These are phyloP conservation scores for Alentia gelatinosa DNA, from an alignment of 2,888 invertebrate genomes.

Conservation along the genomic window DNA sequence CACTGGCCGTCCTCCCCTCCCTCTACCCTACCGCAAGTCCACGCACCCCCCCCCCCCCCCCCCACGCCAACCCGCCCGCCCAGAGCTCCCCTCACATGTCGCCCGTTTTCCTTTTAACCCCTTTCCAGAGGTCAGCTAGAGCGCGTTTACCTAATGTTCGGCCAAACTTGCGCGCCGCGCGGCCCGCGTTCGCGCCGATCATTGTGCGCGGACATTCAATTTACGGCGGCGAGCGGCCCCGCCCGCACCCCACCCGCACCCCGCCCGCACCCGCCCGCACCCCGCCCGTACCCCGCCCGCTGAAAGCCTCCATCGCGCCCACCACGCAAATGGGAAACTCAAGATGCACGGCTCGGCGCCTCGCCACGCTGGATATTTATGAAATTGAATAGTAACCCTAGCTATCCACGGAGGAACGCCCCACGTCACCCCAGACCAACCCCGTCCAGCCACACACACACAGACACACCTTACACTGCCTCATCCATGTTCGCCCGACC, in stretches of 20 bases:
- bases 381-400: constrained; percentile 46
- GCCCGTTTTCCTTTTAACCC: constrained; percentile 52
- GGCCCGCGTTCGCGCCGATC: constrained; percentile 18
- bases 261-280: not conserved
- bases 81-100: constrained; percentile 21
- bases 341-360: not conserved
- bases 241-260: not conserved
- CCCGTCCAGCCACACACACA: no score
- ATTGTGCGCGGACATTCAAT: constrained; percentile 38
- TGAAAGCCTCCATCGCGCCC: constrained; percentile 13
- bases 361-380: constrained; percentile 29
- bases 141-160: constrained; percentile 51
- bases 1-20: no score
- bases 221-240: not conserved
- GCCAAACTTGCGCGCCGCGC: constrained; percentile 39
- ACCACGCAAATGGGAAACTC: constrained; percentile 36
- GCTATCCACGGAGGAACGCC: not conserved
- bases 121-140: constrained; percentile 53
- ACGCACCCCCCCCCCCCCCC: not conserved
- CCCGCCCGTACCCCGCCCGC: not conserved
- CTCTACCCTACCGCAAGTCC: not conserved
- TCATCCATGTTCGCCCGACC: no score
- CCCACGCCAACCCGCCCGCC: not conserved
- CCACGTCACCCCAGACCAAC: not conserved
- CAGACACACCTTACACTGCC: no score